A percentile compares a stretch with the other conserved stretches of the same genome.
These are phyloP conservation scores for Pogonomyrmex californicus DNA, from an alignment of 1,140 invertebrate genomes.

Conservation along the genomic window DNA sequence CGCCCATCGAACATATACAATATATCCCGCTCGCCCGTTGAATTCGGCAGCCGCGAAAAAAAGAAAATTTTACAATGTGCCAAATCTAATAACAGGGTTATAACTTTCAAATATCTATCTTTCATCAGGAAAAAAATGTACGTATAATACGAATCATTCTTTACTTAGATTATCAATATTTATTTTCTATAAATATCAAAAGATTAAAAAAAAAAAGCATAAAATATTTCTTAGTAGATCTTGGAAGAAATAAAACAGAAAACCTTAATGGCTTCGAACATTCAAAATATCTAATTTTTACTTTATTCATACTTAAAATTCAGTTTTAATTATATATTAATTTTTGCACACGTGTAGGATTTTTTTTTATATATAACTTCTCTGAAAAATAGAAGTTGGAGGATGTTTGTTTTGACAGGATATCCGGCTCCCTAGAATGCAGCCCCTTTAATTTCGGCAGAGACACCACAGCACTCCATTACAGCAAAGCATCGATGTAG, in stretches of 20 bases:
- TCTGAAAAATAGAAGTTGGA: not conserved
- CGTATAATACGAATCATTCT: not conserved
- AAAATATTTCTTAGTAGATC: not conserved
- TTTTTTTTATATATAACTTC: not conserved
- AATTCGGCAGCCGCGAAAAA: constrained; percentile 10
- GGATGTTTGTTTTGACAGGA: not conserved
- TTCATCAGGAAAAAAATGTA: too few species aligned
- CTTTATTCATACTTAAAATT: not conserved
- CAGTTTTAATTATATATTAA: not conserved
- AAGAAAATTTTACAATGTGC: not conserved
- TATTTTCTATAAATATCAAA: not conserved
- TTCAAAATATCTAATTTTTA: not conserved
- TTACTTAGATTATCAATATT: not conserved
- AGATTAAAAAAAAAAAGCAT: not conserved
- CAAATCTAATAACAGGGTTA: not conserved
- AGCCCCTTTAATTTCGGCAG: constrained; percentile 70
- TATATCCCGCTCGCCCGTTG: not conserved
- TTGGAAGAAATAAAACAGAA: too few species aligned
- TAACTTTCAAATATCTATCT: too few species aligned
- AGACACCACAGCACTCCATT: constrained; percentile 63
- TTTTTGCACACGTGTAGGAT: not conserved
- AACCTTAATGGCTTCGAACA: not conserved
- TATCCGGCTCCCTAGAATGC: constrained; percentile 13
- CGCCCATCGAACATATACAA: constrained; percentile 33
- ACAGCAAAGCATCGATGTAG: constrained; percentile 62